Base-by-base conservation (phyloP, 1,140 invertebrate species). In the Drosophila sucinea region DNA sequence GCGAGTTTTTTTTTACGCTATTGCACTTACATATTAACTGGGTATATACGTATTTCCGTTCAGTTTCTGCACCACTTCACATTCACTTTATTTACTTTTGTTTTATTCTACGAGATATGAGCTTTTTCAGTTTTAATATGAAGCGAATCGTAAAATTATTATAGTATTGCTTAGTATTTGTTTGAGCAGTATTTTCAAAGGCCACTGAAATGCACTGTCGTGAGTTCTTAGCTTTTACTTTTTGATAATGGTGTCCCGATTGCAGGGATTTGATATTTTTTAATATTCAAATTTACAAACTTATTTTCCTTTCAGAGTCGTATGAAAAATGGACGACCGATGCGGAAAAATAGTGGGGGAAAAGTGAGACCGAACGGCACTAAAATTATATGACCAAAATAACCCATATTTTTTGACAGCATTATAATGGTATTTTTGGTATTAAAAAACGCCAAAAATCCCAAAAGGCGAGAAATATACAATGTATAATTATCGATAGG, bases 111-210 rank as follows among this genome's bases (percentile, higher is more conserved):
- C 58, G 40, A 64, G 51, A 73, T 62, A 86, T 82, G 65, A 73
- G 74, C 74, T 47, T 75, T 62, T 33, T 69, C 56, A 51, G 58
- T 65, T 77, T 68, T 33, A 38, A 60, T 35, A 73, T 72, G 27
- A 67, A 27, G 79, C 33, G 58, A 74, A 66, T 51, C 44, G 44
- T 72, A 68, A 68, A 58, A 69, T 70, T 51, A 32, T 70, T 73
- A 71, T 79, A 67, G 27, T 82, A 73, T 79, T 77, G 83, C 79
- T 89, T 80, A 60, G 54, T 61, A 58, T 75, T 67, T 55, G 40
- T 56, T 80, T 87, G 84, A 89, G 79, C 84, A 89, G 83, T 87
- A 80, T 89, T 87, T 89, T 77, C 65, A 83, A 87, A 87, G 83
- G 83, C 83, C 83, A 87, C 83, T 87, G 70, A 83, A 89, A 87